Base-by-base conservation (phyloP, 2,797 vertebrate genomes). In the Melanotaenia parkinsoni region DNA sequence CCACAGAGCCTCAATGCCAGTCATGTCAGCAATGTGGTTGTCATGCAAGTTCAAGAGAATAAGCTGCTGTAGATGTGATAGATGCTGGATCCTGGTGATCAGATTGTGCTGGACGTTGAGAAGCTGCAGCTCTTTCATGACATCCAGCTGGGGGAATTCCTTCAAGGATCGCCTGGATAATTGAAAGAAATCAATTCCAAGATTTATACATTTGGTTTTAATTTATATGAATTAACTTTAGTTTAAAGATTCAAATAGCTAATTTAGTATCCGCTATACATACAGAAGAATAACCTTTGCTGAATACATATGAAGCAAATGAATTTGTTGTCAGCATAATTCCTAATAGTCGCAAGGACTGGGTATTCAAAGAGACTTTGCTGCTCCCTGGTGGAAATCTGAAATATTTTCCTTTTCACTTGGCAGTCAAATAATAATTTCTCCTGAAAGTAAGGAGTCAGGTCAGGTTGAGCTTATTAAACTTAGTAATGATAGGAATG, bases 41-140 rank as follows among this genome's bases (percentile, higher is more conserved):
- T 98, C 96, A 65, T 96, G 95, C 66, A 99, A 92, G 91, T 99
- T 97, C 70, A 99, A 91, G 87, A 97, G 94, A 86, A 96, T 92
- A 40, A 99, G 95, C 33, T 93, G 93, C n/a, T 93, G 95, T 50
- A 99, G 89, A 74, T 95, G 94, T 65, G 96, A 95, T 81, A 98
- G 87, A 89, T 96, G 94, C 76, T 96, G 96, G 77, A 99, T 96
- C 66, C 79, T 93, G 66, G 94, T 95, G 90, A 99, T 96, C 62
- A 88, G 94, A 90, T 99, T 99, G 85, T 99, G 96, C 61, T 98
- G 97, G 69, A 99, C 95, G 90, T 96, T 98, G 79, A 99, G 86
- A 61, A 97, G 84, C 22, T 95, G 96, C 43, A 99, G 94, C 40
- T 95, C 94, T 60, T 96, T 93, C 82, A 95, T 92, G 18, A 92